phyloP scores from a whole-genome alignment of 2,113 vertebrate genomes.

The Chauna torquata region DNA sequence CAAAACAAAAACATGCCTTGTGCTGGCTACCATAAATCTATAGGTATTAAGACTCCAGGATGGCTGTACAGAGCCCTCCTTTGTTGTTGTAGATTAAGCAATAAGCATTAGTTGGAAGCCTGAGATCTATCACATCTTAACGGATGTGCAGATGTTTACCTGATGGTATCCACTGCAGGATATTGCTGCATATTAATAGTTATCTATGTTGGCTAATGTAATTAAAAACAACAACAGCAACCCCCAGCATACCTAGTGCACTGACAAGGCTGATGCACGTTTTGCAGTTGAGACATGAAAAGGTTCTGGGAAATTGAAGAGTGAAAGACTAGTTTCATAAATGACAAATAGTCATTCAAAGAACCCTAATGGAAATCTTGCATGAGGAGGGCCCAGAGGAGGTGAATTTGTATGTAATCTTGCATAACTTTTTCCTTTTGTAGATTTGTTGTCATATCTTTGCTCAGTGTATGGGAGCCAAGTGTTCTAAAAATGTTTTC shows the following conservation, averaged over 20 bases:
- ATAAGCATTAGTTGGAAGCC: not conserved
- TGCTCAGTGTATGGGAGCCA: not conserved
- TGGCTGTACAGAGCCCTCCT: not conserved
- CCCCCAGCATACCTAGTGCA: not conserved
- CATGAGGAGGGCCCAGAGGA: not conserved
- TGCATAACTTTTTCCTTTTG: not conserved
- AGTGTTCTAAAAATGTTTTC: conserved; percentile 44
- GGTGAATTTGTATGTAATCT: not conserved
- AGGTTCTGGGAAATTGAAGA: not conserved
- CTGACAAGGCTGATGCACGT: not conserved
- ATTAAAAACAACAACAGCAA: conserved; percentile 1
- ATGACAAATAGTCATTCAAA: not conserved
- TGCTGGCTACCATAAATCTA: not conserved
- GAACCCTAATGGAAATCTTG: not conserved
- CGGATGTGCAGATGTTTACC: not conserved
- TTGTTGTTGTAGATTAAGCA: not conserved
- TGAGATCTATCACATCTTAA: conserved; percentile 15
- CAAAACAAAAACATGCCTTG: accelerated
- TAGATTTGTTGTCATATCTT: conserved; percentile 14
- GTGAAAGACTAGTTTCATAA: not conserved
- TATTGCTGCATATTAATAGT: conserved; percentile 19
- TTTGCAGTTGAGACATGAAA: not conserved
- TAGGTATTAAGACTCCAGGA: not conserved
- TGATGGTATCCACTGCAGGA: conserved; percentile 12
- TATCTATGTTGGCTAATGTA: not conserved